phyloP scores from a whole-genome alignment of 2,797 vertebrate species.

The Champsocephalus esox region DNA sequence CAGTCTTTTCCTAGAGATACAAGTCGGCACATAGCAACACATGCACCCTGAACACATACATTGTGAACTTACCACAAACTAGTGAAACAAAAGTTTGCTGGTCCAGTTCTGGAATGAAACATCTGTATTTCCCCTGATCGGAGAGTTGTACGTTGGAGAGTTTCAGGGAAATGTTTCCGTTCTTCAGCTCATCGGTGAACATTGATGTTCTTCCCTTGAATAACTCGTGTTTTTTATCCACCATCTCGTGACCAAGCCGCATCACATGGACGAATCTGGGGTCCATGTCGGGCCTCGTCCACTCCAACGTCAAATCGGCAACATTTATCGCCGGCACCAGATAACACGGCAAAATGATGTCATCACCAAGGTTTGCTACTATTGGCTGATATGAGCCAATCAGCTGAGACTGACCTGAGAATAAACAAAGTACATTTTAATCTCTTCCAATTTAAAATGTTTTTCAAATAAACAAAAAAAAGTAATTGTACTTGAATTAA shows the following conservation, averaged over 20 bases:
- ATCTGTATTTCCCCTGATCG: conserved; percentile 66
- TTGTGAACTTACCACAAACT: conserved; percentile 13
- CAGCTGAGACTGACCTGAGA: neutral
- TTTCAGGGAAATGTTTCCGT: conserved; percentile 14
- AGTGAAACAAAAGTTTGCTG: neutral
- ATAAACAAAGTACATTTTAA: too few relatives aligned
- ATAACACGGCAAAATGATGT: conserved; percentile 15
- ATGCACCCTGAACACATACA: neutral
- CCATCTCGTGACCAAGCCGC: rapidly evolving
- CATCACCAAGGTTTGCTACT: conserved; percentile 4
- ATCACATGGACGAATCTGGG: conserved; percentile 28
- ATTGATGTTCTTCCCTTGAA: conserved; percentile 52
- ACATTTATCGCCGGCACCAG: conserved; percentile 8
- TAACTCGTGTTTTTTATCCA: neutral
- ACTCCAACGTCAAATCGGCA: conserved; percentile 25
- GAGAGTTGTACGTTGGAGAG: conserved; percentile 34
- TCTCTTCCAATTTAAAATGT: too few relatives aligned
- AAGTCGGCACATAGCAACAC: too few relatives aligned
- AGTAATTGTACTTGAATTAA: too few relatives aligned
- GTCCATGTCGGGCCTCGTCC: conserved; percentile 22
- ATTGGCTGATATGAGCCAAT: neutral
- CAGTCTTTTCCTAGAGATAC: too few relatives aligned
- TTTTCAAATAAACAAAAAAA: too few relatives aligned
- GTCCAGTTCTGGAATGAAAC: conserved; percentile 28
- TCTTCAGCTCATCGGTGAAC: conserved; percentile 34